These are phyloP conservation scores for Dorcus parallelipipedus DNA, from an alignment of 2,888 invertebrate species.

Conservation along the genomic window DNA sequence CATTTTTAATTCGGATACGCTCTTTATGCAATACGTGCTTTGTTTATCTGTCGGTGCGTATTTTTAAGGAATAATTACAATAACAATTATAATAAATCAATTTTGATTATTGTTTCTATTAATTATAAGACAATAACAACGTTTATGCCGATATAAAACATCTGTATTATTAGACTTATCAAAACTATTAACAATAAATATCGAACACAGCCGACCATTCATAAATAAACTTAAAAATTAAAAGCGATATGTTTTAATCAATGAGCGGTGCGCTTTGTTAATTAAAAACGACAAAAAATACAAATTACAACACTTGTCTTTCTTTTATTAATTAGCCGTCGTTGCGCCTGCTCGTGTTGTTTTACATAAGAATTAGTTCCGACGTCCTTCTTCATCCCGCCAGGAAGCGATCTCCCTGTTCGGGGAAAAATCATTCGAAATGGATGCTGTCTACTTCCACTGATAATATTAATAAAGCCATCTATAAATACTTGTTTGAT, in stretches of 20 bases:
- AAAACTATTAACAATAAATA: slow-evolving; percentile 2
- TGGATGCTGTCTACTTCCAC: too few species aligned
- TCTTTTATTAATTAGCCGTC: not conserved
- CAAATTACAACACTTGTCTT: not conserved
- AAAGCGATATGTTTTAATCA: not conserved
- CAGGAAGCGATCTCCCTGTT: not conserved
- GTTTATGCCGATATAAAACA: slow-evolving; percentile 7
- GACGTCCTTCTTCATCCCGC: not conserved
- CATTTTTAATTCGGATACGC: too few species aligned
- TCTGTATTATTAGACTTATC: slow-evolving; percentile 7
- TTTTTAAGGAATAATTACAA: not conserved
- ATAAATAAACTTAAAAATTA: not conserved
- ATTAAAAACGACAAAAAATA: slow-evolving; percentile 1
- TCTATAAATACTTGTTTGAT: not conserved
- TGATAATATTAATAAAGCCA: not conserved
- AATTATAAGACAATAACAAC: slow-evolving; percentile 11
- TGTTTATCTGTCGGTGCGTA: too few species aligned
- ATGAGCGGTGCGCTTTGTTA: not conserved
- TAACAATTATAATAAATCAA: slow-evolving; percentile 17
- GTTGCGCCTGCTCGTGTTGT: not conserved
- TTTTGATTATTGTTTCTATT: slow-evolving; percentile 15
- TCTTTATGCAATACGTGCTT: too few species aligned
- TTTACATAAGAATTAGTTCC: not conserved
- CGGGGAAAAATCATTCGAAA: too few species aligned
- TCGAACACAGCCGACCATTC: not conserved